Base-by-base conservation (phyloP, 1,140 invertebrate genomes). In the Leptinotarsa texana region DNA sequence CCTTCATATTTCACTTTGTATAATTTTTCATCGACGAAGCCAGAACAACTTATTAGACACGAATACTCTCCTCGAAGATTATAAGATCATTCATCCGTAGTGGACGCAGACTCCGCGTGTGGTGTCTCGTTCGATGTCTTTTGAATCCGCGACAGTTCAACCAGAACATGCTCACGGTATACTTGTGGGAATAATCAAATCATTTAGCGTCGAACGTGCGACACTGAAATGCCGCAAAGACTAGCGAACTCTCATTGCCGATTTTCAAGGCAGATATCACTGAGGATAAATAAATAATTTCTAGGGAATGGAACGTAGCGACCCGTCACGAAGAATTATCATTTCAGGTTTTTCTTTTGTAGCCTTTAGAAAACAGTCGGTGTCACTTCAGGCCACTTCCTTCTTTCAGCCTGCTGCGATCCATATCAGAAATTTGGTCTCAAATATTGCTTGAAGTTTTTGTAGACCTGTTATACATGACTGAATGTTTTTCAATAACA, bases 111-210 rank as follows among this genome's bases (percentile, higher is more conserved):
- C 51, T 57, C 51, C 51, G 51, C 51, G 51, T 57, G 51, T 57
- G 51, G 51, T 57, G 68, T 48, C 49, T 47, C 48, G 22, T 22
- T 69, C 49, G 49, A 69, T 69, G 68, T 62, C 51, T 57, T 57
- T 57, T 65, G 47, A 62, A 62, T 69, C 62, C 66, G 42, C 57
- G 27, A 69, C 15, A 69, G 61, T 62, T 69, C 73, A 70, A 69
- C 51, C 68, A 69, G 51, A 69, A 74, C 61, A 69, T 49, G 68
- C 68, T 74, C 73, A 74, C 61, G 73, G 73, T 70, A 63, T 70
- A 49, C 67, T 74, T 33, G 67, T 61, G 57, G 68, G 73, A 74
- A 70, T 74, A 74, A 74, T 74, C 73, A 70, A 74, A 74, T 70
- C 68, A 74, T 74, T 74, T 69, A 70, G 57, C 63, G 51, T 74